Evolutionary conservation across 2,113 vertebrate genomes (phyloP).

Genomic region (Neogobius melanostomus): DNA sequence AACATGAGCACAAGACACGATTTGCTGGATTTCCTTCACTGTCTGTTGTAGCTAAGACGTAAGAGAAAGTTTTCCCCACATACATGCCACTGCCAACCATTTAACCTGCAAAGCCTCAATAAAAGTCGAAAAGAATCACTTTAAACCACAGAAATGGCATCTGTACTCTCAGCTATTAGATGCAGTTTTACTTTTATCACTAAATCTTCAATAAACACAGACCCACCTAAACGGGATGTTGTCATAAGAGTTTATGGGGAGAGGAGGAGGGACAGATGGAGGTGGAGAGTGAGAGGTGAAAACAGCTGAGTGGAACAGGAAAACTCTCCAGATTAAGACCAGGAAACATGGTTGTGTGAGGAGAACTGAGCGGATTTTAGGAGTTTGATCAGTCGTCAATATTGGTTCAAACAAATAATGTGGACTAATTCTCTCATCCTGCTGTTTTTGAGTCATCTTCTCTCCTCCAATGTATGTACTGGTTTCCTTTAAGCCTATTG

Average conservation of each 20-base stretch:
- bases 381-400: slow-evolving; percentile 33
- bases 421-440: slow-evolving; percentile 61
- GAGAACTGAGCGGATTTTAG: slow-evolving; percentile 2
- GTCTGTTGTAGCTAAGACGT: slow-evolving; percentile 31
- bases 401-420: slow-evolving; percentile 50
- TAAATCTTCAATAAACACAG: not conserved
- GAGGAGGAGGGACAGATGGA: slow-evolving; percentile 36
- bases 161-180: slow-evolving; percentile 46
- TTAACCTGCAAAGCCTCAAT: slow-evolving; percentile 63
- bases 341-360: slow-evolving; percentile 23
- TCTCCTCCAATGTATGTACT: slow-evolving; percentile 59
- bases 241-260: slow-evolving; percentile 45
- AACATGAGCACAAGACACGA: slow-evolving; percentile 21
- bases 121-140: slow-evolving; percentile 32
- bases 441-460: slow-evolving; percentile 57
- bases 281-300: slow-evolving; percentile 26
- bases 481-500: not conserved
- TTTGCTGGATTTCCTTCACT: slow-evolving; percentile 25
- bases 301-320: slow-evolving; percentile 25
- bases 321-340: slow-evolving; percentile 2
- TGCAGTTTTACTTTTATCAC: slow-evolving; percentile 24
- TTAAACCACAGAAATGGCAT: slow-evolving; percentile 27
- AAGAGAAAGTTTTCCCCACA: slow-evolving; percentile 48
- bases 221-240: slow-evolving; percentile 16
- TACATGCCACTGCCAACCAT: slow-evolving; percentile 67